These are phyloP conservation scores for Callitettix versicolor DNA, from an alignment of 1,140 invertebrate genomes.

Conservation along the genomic window DNA sequence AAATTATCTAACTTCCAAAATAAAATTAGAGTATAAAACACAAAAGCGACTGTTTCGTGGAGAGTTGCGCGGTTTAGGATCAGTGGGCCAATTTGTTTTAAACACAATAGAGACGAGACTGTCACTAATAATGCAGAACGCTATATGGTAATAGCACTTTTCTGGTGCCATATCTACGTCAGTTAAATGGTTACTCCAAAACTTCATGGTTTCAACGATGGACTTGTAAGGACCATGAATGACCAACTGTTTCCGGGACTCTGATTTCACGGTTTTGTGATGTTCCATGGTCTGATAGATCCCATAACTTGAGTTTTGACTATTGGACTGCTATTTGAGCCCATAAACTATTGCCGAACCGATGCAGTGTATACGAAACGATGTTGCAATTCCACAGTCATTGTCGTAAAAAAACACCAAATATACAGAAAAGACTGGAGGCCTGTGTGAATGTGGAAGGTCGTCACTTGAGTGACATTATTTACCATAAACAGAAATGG, in stretches of 20 bases:
- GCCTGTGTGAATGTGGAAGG: background rate
- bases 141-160: background rate
- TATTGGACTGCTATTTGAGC: background rate
- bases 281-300: background rate
- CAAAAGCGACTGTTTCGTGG: too few relatives aligned
- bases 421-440: background rate
- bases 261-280: background rate
- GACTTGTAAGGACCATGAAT: too few relatives aligned
- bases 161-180: background rate
- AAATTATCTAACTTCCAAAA: too few relatives aligned
- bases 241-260: background rate
- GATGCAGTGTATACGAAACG: background rate
- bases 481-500: background rate
- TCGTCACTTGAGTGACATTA: background rate
- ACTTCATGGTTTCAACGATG: too few relatives aligned
- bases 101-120: constrained; percentile 14
- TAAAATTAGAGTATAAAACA: too few relatives aligned
- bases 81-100: too few relatives aligned
- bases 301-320: background rate
- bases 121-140: background rate
- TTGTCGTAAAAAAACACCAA: background rate
- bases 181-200: too few relatives aligned
- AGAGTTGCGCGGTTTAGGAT: too few relatives aligned
- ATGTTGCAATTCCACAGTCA: background rate
- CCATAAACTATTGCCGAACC: background rate